Base-by-base conservation (phyloP, 2,113 vertebrate genomes). In the Calidris pugnax region DNA sequence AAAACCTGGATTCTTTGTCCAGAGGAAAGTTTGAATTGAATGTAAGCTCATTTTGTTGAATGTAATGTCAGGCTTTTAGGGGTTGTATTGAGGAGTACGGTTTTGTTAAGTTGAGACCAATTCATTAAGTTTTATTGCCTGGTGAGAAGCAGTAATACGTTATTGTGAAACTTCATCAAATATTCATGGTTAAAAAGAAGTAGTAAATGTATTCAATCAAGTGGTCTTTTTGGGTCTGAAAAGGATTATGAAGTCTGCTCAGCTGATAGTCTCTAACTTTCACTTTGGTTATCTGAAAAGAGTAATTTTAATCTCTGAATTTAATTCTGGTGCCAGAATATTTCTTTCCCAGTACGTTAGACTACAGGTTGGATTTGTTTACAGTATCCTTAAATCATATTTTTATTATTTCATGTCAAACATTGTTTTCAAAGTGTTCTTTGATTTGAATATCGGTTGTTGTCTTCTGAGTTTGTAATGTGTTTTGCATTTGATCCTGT, bases 31-130 rank as follows among this genome's bases (percentile, higher is more conserved):
- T 99, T 98, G 98, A 99, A 99, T 97, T 98, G 97, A 98, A 98
- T 99, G 98, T 99, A 99, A 99, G 99, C 99, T 99, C 99, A 99
- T 99, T 99, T 99, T 99, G 99, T 99, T 99, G 99, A 99, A 99
- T 99, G 99, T 99, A 98, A 98, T 99, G 98, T 98, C 98, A 98
- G 99, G 99, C 99, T 99, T 99, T 99, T 99, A 99, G 98, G 98
- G 97, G 97, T 98, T 98, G 99, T 99, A 99, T 99, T 98, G 98
- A 99, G 98, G 99, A 98, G 98, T 98, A 98, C 94, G 97, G 98
- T 99, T 99, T 99, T 99, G 99, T 99, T 99, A 99, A 99, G 99
- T 99, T 98, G 98, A 99, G 99, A 99, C 99, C 99, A 99, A 99
- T 99, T 99, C 99, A 99, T 99, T 99, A 98, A 98, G 98, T 99